Evolutionary conservation across 2,888 invertebrate genomes (phyloP).

Genomic region (Athalia circularis): DNA sequence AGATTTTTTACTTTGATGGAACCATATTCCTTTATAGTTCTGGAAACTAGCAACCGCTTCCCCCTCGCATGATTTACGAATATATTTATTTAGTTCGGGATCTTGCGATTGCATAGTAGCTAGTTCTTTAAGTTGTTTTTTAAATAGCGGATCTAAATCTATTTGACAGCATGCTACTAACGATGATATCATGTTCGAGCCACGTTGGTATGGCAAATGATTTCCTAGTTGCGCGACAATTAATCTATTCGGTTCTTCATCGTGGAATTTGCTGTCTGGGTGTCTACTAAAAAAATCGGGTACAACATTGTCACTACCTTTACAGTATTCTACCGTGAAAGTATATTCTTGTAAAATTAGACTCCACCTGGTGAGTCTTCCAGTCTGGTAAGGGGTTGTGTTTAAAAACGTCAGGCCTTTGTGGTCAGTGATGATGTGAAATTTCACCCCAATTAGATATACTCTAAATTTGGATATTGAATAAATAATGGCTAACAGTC

Average conservation of each 20-base stretch:
- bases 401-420: slow-evolving; percentile 54
- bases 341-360: slow-evolving; percentile 54
- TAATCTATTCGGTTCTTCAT: neutral
- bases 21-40: too few species aligned
- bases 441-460: slow-evolving; percentile 51
- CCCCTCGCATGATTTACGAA: too few species aligned
- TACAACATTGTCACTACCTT: slow-evolving; percentile 12
- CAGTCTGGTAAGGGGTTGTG: slow-evolving; percentile 53
- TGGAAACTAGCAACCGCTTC: too few species aligned
- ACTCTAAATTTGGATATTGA: slow-evolving; percentile 56
- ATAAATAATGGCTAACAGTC: slow-evolving; percentile 55
- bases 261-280: neutral
- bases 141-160: too few species aligned
- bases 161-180: neutral
- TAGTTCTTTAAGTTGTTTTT: too few species aligned
- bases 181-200: too few species aligned
- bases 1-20: too few species aligned
- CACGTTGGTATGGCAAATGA: too few species aligned
- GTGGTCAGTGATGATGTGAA: slow-evolving; percentile 57
- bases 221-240: too few species aligned
- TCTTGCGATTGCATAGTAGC: too few species aligned
- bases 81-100: too few species aligned
- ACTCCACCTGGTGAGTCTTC: slow-evolving; percentile 56
- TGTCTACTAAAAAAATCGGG: slow-evolving; percentile 55
- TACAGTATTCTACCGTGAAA: slow-evolving; percentile 30